Evolutionary conservation across 2,113 vertebrate species (phyloP), one percentile per base, ranked within the genome.

Genomic region (Cygnus atratus): DNA sequence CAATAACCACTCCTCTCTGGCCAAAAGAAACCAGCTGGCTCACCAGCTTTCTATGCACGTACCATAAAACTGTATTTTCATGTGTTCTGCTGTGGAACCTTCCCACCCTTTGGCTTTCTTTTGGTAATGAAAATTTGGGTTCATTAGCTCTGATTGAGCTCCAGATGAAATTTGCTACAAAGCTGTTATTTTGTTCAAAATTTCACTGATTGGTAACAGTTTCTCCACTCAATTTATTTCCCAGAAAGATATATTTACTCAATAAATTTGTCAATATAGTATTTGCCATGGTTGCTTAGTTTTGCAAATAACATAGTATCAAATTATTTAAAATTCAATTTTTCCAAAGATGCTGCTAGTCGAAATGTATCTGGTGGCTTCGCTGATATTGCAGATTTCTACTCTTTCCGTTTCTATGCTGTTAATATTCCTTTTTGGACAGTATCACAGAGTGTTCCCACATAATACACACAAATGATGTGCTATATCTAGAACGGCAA

Each of bases 401-500:
- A 50, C 31, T 94, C 67, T 90, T 93, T 48, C 22, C 35, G 5
- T 75, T 43, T 67, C 11, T 35, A 21, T 55, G 4, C 50, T 43
- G 31, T 39, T 81, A 52, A 59, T 84, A 83, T 50, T 55, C 50
- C 29, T 43, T 92, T 93, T 63, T 61, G 39, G 14, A 77, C 22
- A 61, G 0, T 2, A 33, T 88, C 87, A 33, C 29, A 15, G 33
- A 46, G 26, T 25, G 9, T 72, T 39, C n/a, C 44, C 18, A 54
- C 4, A 3, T 72, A 37, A 62, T 67, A 55, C 20, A 75, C 77
- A 75, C 61, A 6, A 90, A 48, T 67, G 6, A 50, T 59, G 9
- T 84, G 39, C 46, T 74, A 19, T 57, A 63, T 95, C 63, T 92
- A 70, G 67, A 76, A 83, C 72, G 37, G 25, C 22, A 87, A 95